Percentiles rank a stretch among this genome's conserved stretches.
These are phyloP conservation scores for Spialia ferax DNA, from an alignment of 2,888 invertebrate species.

Conservation along the genomic window DNA sequence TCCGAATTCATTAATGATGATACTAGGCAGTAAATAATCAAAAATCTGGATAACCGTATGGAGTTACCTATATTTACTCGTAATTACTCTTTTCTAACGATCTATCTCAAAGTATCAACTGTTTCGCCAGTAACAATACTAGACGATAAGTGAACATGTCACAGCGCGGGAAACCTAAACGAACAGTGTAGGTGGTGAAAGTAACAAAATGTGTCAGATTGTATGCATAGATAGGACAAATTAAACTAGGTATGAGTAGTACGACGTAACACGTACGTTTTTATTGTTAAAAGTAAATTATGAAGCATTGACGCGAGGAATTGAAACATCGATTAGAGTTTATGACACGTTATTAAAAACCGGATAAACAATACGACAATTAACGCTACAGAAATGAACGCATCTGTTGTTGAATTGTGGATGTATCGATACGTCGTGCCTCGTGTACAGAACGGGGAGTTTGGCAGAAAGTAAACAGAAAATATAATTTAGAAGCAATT, in stretches of 20 bases:
- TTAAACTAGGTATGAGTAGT: conserved; percentile 25
- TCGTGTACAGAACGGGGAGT: conserved; percentile 76
- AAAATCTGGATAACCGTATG: too few species aligned
- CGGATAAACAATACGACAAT: conserved; percentile 66
- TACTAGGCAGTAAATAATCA: too few species aligned
- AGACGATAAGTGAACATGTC: not conserved
- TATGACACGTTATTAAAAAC: conserved; percentile 62
- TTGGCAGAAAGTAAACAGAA: conserved; percentile 86
- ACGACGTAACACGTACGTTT: conserved; percentile 19
- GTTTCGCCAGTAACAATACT: not conserved
- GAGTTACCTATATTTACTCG: too few species aligned
- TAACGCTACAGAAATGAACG: conserved; percentile 76
- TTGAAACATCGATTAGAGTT: conserved; percentile 51
- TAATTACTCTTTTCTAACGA: too few species aligned
- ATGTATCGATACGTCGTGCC: conserved; percentile 52
- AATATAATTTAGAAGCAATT: conserved; percentile 87
- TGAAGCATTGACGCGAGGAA: conserved; percentile 25
- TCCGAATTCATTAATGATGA: too few species aligned
- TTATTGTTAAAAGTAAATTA: conserved; percentile 18
- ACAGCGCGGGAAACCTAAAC: not conserved
- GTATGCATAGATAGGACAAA: conserved; percentile 32
- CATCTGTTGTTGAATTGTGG: conserved; percentile 64
- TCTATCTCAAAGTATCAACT: not conserved
- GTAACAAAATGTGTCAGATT: conserved; percentile 23
- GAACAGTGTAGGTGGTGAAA: conserved; percentile 22